Evolutionary conservation across 2,113 vertebrate species (phyloP), one percentile per base, ranked within the genome.

Genomic region (Pedionomus torquatus): DNA sequence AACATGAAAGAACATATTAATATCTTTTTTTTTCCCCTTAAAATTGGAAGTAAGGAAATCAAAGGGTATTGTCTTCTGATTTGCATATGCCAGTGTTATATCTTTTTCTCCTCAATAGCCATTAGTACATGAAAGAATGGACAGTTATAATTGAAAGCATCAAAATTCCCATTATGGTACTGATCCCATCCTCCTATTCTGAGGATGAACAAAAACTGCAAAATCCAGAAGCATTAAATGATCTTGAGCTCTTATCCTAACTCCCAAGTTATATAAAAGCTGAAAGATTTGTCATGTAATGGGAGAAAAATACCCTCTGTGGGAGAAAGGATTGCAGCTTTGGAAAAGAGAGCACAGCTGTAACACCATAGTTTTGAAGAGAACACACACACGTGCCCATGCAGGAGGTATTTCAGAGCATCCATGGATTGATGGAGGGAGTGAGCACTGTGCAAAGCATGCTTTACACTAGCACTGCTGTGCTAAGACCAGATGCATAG

Each of bases 371-470:
- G 31, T 46, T 63, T 17, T n/a, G 54, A 35, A 49, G n/a, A 43
- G 10, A 61, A 64, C 52, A n/a, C 0, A 0, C 11, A 10, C 5
- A 41, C 25, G 4, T 60, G 41, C n/a, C 75, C 41, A 9, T 13
- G 66, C 43, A 86, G 49, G 33, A 48, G 39, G 9, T 4, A 6
- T 41, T 58, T n/a, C 37, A 21, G 17, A 54, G 31, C 30, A 20
- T 37, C 30, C 37, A 44, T 48, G 65, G 51, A 15, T 1, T 44
- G 43, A 18, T 24, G 71, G 35, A 52, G 58, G 49, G 49, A 39
- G 11, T 2, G 7, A 71, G 48, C 10, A 46, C 28, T 5, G 1
- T 1, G 31, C 49, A 81, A 20, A 77, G 26, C 2, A 0, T n/a
- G 33, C 74, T 31, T 43, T 48, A n/a, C 17, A n/a, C 9, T 30